A percentile compares a stretch with the other conserved stretches of the same genome.
Evolutionary conservation across 1,140 invertebrate species (phyloP).

Genomic region (Centruroides sculpturatus): DNA sequence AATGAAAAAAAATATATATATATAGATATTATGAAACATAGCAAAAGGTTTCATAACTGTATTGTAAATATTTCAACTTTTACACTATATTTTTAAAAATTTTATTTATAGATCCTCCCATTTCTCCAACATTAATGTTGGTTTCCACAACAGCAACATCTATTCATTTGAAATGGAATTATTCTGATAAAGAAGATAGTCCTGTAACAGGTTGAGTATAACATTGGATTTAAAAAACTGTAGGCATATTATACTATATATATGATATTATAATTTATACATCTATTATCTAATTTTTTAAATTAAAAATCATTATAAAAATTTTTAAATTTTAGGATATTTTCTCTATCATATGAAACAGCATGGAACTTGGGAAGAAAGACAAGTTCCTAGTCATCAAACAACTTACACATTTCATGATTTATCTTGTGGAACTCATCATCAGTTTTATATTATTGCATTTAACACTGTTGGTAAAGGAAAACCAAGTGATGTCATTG

Average conservation of each 20-base stretch:
- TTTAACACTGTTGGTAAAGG: conserved; percentile 35
- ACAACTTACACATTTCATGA: conserved; percentile 25
- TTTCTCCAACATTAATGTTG: conserved; percentile 15
- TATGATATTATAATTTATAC: too few relatives aligned
- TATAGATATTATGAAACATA: too few relatives aligned
- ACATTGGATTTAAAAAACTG: too few relatives aligned
- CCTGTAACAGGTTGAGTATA: too few relatives aligned
- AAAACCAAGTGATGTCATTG: conserved; percentile 31
- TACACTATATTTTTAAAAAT: neutral
- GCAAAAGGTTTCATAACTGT: too few relatives aligned
- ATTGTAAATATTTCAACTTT: too few relatives aligned
- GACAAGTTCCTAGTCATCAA: conserved; percentile 15
- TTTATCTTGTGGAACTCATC: conserved; percentile 28
- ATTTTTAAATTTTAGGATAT: conserved; percentile 12
- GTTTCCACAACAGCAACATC: conserved; percentile 14
- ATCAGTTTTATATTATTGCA: conserved; percentile 26
- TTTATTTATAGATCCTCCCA: conserved; percentile 18
- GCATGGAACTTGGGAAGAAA: conserved; percentile 17
- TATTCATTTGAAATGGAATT: conserved; percentile 18
- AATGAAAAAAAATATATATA: too few relatives aligned
- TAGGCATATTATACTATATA: too few relatives aligned
- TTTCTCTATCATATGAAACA: conserved; percentile 18
- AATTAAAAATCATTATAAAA: too few relatives aligned
- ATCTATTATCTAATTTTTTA: too few relatives aligned
- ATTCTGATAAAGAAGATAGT: conserved; percentile 5